Evolutionary conservation across 2,113 vertebrate genomes (phyloP).

Genomic region (Collichthys lucidus): DNA sequence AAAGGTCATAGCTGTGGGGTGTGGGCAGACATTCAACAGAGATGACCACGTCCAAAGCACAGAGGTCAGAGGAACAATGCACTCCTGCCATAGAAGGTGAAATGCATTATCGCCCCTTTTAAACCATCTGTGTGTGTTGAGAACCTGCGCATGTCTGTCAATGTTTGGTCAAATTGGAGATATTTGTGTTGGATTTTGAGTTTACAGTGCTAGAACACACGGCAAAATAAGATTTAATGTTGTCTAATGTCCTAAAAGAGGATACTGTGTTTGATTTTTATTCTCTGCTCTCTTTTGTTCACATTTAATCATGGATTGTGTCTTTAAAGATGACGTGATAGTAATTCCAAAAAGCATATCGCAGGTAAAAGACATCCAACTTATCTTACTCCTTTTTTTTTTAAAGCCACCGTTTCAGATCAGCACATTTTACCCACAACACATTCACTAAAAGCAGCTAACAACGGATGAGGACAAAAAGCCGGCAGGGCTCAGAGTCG

Average conservation of each 20-base stretch:
- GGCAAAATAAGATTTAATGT: background rate
- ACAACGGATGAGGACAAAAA: constrained; percentile 20
- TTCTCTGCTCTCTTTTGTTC: background rate
- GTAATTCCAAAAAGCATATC: background rate
- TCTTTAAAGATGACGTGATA: constrained; percentile 23
- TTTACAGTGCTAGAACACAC: constrained; percentile 3
- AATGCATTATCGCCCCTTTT: constrained; percentile 5
- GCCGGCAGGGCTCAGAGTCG: constrained; percentile 34
- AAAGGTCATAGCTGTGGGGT: background rate
- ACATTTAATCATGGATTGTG: constrained; percentile 24
- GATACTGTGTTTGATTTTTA: background rate
- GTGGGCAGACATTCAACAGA: constrained; percentile 27
- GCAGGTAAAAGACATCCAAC: background rate
- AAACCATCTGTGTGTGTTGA: background rate
- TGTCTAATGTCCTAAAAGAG: background rate
- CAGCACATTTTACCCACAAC: constrained; percentile 46
- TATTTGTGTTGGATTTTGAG: background rate
- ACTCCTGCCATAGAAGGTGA: background rate
- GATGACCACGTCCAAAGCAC: constrained; percentile 13
- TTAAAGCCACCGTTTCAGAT: constrained; percentile 7
- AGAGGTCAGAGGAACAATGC: constrained; percentile 25
- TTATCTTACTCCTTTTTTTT: constrained; percentile 21
- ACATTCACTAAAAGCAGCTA: constrained; percentile 26
- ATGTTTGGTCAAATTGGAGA: background rate
- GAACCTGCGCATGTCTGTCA: background rate